Evolutionary conservation across 2,113 vertebrate species (phyloP), one percentile per base, ranked within the genome.

Genomic region (Leucoraja erinaceus): DNA sequence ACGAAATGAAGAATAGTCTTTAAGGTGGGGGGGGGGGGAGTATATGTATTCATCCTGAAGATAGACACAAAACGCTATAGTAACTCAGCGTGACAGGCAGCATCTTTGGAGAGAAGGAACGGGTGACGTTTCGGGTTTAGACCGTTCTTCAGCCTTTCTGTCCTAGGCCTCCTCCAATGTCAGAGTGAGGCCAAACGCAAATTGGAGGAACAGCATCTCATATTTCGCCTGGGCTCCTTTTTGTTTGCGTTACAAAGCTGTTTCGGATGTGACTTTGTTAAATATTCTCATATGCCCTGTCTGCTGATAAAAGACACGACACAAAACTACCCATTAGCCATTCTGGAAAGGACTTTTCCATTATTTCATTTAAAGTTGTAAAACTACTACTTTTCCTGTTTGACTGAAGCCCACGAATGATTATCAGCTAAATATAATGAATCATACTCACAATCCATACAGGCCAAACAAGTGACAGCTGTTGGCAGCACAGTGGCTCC

Each of bases 341-440:
- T 5, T 72, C 31, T 91, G 5, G 38, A 54, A 90, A 54, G 22
- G 33, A 10, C 8, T 38, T 25, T 72, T 72, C 22, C 8, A 8
- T 38, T 8, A 38, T 47, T 38, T 16, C n/a, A 47, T 4, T 4
- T 12, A 47, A 22, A 74, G 38, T 14, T 72, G 68, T 47, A 72
- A 54, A 91, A 72, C 66, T 25, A 12, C 12, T 31, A 31, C n/a
- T 6, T 63, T n/a, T 88, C 11, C 83, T 63, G 83, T 28, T 61
- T 61, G 9, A 18, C n/a, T 63, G 90, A 91, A 38, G 5, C n/a
- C 90, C 7, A 70, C n/a, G 47, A 47, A 20, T 38, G 33, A 38
- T 90, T 90, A 90, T 90, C 63, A 70, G n/a, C 5, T 56, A n/a
- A 84, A 72, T 54, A 38, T 47, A 91, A 91, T 91, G 66, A 91